A percentile compares a stretch with the other conserved stretches of the same genome.
Evolutionary conservation across 2,888 invertebrate species (phyloP).

Genomic region (Leptopterna dolabrata): DNA sequence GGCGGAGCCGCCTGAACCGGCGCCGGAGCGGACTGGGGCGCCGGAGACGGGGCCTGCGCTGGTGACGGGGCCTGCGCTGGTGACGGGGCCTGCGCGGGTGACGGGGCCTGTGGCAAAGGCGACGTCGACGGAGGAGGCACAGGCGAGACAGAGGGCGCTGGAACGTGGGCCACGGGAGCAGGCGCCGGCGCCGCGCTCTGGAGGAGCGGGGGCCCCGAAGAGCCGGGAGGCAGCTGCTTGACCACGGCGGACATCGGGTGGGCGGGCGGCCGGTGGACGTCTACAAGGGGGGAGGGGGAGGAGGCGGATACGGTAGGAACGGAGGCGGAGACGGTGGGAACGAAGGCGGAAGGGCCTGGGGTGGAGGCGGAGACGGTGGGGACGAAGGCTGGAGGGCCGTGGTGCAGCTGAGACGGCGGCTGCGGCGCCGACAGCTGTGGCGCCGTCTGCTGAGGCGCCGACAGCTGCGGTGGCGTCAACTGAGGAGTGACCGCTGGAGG

Average conservation of each 20-base stretch:
- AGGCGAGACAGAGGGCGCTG: neutral
- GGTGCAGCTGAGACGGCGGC: neutral
- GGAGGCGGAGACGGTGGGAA: neutral
- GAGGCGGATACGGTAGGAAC: conserved; percentile 56
- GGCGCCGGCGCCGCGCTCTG: neutral
- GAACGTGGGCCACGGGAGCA: neutral
- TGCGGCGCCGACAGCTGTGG: neutral
- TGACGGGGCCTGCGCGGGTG: neutral
- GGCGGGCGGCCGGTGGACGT: conserved; percentile 39
- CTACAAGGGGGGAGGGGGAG: conserved; percentile 53
- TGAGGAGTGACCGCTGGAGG: neutral
- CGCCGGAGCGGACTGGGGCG: neutral
- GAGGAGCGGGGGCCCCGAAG: neutral
- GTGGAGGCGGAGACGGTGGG: neutral
- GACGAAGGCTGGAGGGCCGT: neutral
- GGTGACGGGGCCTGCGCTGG: neutral
- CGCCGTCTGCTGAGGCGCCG: neutral
- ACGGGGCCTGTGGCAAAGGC: neutral
- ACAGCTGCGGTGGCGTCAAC: neutral
- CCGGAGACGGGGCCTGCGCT: neutral
- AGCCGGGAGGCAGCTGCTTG: conserved; percentile 6
- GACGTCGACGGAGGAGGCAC: conserved; percentile 5
- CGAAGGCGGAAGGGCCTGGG: conserved; percentile 53
- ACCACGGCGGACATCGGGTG: conserved; percentile 28
- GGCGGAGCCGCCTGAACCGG: neutral